Conservation (phyloP, 1,140 invertebrate genomes). For the Apis florea region DNA sequence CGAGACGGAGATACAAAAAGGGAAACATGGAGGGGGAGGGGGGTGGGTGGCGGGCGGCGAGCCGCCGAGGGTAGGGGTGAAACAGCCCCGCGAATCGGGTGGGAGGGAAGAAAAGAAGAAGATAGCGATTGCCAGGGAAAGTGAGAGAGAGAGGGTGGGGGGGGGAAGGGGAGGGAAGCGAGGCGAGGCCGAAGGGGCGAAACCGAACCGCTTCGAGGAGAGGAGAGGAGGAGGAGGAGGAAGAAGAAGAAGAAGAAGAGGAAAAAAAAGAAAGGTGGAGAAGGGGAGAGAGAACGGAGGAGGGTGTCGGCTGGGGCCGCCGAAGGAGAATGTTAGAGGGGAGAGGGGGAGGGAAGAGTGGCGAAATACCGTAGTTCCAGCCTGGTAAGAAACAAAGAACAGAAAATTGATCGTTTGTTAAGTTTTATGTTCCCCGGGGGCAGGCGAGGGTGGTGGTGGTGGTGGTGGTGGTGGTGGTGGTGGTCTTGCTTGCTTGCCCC, state of each 20-base stretch:
- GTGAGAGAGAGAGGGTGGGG: slow-evolving; percentile 21
- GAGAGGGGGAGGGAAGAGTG: slow-evolving; percentile 42
- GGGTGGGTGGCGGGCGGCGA: too few relatives aligned
- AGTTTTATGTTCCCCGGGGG: slow-evolving; percentile 74
- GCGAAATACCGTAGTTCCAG: slow-evolving; percentile 65
- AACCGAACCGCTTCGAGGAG: background rate
- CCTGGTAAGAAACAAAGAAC: slow-evolving; percentile 77
- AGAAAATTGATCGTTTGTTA: slow-evolving; percentile 80
- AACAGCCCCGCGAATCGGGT: slow-evolving; percentile 14
- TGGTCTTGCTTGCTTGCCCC: slow-evolving; percentile 15
- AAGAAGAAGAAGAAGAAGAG: background rate
- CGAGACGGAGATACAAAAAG: slow-evolving; percentile 53
- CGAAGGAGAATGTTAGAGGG: background rate
- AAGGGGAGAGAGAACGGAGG: slow-evolving; percentile 14
- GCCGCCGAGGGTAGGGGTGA: slow-evolving; percentile 1
- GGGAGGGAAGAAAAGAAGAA: slow-evolving; percentile 40
- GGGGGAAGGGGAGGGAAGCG: background rate
- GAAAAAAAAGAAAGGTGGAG: background rate
- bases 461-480: too few relatives aligned
- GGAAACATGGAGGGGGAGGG: slow-evolving; percentile 31
- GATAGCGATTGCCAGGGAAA: slow-evolving; percentile 42
- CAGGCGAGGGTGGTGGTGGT: slow-evolving; percentile 48
- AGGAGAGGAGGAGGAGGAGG: background rate
- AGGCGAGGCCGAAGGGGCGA: background rate
- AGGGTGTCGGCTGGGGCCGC: slow-evolving; percentile 7